These are phyloP conservation scores for Macrobrachium rosenbergii DNA, from an alignment of 1,140 invertebrate species.

Conservation along the genomic window DNA sequence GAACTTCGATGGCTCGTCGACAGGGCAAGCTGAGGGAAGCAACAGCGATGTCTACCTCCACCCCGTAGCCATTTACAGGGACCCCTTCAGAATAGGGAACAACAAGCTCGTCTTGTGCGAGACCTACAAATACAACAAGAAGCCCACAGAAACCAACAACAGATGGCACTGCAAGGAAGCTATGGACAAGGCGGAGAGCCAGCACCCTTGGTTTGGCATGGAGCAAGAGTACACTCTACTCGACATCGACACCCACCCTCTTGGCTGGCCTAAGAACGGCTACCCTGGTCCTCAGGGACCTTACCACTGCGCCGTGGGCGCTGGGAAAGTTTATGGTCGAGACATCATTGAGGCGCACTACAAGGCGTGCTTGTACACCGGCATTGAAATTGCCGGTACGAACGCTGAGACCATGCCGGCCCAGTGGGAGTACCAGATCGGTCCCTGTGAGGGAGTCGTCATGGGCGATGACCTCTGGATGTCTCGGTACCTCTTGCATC, in stretches of 20 bases:
- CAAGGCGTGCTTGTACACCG: background rate
- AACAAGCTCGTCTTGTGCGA: constrained; percentile 14
- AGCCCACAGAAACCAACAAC: background rate
- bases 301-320: constrained; percentile 7
- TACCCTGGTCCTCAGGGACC: constrained; percentile 10
- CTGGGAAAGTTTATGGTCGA: background rate
- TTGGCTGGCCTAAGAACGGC: constrained; percentile 11
- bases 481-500: background rate
- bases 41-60: constrained; percentile 8
- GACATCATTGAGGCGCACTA: constrained; percentile 1
- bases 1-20: background rate
- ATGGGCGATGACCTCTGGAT: constrained; percentile 19
- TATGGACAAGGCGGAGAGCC: background rate
- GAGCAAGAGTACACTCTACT: constrained; percentile 14
- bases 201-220: constrained; percentile 13
- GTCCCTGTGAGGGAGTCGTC: background rate
- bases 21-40: constrained; percentile 3
- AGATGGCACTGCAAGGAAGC: background rate
- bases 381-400: background rate
- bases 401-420: constrained; percentile 4
- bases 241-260: background rate
- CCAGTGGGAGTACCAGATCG: constrained; percentile 23
- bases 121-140: constrained; percentile 21
- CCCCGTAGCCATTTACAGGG: background rate
- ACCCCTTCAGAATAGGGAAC: background rate